Evolutionary conservation across 1,140 invertebrate genomes (phyloP).

Genomic region (Drosophila biarmipes): DNA sequence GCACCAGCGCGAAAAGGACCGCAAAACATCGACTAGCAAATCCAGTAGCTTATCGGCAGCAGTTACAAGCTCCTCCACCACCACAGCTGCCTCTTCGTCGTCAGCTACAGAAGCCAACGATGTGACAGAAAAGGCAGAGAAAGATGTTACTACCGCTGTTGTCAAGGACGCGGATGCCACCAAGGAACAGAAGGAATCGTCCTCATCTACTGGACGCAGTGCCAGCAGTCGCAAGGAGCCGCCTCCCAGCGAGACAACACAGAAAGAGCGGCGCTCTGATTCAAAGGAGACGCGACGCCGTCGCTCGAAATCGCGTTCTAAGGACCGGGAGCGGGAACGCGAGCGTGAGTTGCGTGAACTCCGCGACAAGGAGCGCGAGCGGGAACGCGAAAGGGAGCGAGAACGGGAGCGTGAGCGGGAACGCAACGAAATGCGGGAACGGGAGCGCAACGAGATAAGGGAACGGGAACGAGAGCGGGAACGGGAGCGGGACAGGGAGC

Average conservation of each 20-base stretch:
- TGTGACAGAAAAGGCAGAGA: constrained; percentile 45
- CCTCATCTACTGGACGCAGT: constrained; percentile 22
- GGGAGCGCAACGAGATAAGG: constrained; percentile 84
- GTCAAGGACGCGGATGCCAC: background rate
- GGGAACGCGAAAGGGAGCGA: constrained; percentile 72
- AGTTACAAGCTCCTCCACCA: background rate
- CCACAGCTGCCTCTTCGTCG: constrained; percentile 7
- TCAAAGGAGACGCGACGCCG: constrained; percentile 62
- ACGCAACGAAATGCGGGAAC: constrained; percentile 81
- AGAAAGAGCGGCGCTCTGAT: constrained; percentile 74
- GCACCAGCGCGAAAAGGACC: constrained; percentile 82
- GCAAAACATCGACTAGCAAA: constrained; percentile 70
- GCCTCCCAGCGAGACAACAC: constrained; percentile 54
- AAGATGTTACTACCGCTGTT: constrained; percentile 1
- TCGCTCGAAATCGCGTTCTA: constrained; percentile 84
- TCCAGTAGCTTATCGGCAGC: constrained; percentile 3
- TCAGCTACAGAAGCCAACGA: constrained; percentile 30
- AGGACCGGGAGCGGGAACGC: constrained; percentile 84
- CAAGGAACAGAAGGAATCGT: constrained; percentile 25
- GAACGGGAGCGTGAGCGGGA: constrained; percentile 84
- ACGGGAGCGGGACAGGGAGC: constrained; percentile 83
- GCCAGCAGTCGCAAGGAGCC: constrained; percentile 56
- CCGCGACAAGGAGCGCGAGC: constrained; percentile 78
- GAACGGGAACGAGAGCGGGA: constrained; percentile 84
- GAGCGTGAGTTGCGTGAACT: constrained; percentile 80